Percentiles rank a stretch among this genome's conserved stretches.
Evolutionary conservation across 64 coral and sea anemone species (phyloP).

Genomic region (Actinia tenebrosa): DNA sequence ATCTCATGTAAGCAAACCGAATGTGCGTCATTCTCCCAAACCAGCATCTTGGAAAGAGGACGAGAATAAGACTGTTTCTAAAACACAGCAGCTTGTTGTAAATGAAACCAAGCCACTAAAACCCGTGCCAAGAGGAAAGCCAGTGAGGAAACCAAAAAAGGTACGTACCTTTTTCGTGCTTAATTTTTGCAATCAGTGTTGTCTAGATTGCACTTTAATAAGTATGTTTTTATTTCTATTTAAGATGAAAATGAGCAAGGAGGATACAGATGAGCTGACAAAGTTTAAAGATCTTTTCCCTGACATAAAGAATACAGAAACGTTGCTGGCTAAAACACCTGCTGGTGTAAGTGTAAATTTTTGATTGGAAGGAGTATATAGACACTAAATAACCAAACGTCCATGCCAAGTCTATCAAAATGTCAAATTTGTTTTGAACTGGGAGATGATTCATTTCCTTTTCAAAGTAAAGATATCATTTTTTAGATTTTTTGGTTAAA

Average conservation of each 20-base stretch:
- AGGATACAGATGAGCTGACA: constrained; percentile 48
- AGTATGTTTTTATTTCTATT: background rate
- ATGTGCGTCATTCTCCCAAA: constrained; percentile 82
- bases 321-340: constrained; percentile 20
- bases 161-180: background rate
- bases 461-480: background rate
- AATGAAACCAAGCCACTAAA: constrained; percentile 41
- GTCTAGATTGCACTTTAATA: too few species aligned
- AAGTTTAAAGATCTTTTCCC: constrained; percentile 66
- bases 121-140: constrained; percentile 65
- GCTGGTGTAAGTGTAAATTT: constrained; percentile 7
- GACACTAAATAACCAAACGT: background rate
- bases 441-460: background rate
- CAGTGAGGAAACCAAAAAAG: constrained; percentile 80
- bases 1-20: constrained; percentile 44
- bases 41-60: constrained; percentile 61
- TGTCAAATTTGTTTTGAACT: background rate
- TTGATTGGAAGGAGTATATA: background rate
- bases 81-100: background rate
- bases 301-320: constrained; percentile 45
- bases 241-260: constrained; percentile 43
- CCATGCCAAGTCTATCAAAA: background rate
- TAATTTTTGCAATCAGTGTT: too few species aligned
- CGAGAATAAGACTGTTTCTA: background rate
- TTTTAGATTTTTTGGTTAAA: background rate